Conservation (phyloP, 2,888 invertebrate genomes). For the Melanchra persicariae region DNA sequence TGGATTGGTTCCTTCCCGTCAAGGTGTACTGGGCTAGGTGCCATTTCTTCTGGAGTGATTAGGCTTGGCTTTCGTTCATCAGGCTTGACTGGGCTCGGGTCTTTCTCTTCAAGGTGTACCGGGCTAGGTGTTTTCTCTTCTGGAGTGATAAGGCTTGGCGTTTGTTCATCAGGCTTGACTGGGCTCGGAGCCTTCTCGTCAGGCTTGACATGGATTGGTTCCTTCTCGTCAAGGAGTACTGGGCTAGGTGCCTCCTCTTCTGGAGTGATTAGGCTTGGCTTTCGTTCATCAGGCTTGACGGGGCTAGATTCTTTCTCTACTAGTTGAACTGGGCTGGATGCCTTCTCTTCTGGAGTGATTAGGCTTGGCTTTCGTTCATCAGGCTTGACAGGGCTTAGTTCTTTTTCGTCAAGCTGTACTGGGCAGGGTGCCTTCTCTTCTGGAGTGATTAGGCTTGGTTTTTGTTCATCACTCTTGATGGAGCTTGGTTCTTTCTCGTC, state of each 20-base stretch:
- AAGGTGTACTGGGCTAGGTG: conserved; percentile 11
- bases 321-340: background rate
- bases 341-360: background rate
- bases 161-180: conserved; percentile 4
- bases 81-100: background rate
- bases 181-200: background rate
- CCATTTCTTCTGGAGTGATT: conserved; percentile 8
- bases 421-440: background rate
- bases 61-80: background rate
- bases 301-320: background rate
- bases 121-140: background rate
- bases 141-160: conserved; percentile 21
- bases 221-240: background rate
- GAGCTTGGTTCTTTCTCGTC: background rate
- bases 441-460: background rate
- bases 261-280: background rate
- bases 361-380: too few relatives aligned
- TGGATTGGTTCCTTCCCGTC: background rate
- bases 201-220: background rate
- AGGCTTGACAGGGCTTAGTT: background rate
- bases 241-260: background rate
- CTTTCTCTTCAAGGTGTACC: background rate
- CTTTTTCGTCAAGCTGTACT: background rate
- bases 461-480: background rate
- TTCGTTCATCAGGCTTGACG: background rate